A percentile compares a stretch with the other conserved stretches of the same genome.
Evolutionary conservation across 2,888 invertebrate species (phyloP).

Genomic region (Bombylius major): DNA sequence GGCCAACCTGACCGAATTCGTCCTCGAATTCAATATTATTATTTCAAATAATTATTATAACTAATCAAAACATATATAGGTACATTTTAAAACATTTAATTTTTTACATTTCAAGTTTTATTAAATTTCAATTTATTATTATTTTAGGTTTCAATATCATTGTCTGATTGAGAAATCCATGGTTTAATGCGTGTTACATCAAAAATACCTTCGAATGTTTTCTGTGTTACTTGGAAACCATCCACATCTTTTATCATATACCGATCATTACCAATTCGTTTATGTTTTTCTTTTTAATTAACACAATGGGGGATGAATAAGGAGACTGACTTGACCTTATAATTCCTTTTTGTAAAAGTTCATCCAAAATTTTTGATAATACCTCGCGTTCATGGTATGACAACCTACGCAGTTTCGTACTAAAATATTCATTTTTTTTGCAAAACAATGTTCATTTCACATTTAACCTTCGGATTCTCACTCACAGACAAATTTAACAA

Average conservation of each 20-base stretch:
- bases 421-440: neutral
- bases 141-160: too few relatives aligned
- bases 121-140: too few relatives aligned
- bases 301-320: constrained; percentile 9
- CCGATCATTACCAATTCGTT: constrained; percentile 13
- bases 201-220: neutral
- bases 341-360: constrained; percentile 1
- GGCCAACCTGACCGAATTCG: too few relatives aligned
- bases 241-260: too few relatives aligned
- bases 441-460: neutral
- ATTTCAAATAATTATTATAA: too few relatives aligned
- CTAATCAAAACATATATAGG: too few relatives aligned
- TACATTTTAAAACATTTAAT: too few relatives aligned
- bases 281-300: constrained; percentile 12
- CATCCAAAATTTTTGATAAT: constrained; percentile 1
- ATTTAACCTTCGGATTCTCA: neutral
- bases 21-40: too few relatives aligned
- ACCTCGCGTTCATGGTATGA: neutral
- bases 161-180: neutral
- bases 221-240: neutral
- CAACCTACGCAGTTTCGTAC: neutral
- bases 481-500: too few relatives aligned
- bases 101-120: too few relatives aligned
- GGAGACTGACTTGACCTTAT: constrained; percentile 8
- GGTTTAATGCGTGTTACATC: neutral